phyloP scores from a whole-genome alignment of 2,888 invertebrate genomes.

The Cataglyphis rosenhaueri region DNA sequence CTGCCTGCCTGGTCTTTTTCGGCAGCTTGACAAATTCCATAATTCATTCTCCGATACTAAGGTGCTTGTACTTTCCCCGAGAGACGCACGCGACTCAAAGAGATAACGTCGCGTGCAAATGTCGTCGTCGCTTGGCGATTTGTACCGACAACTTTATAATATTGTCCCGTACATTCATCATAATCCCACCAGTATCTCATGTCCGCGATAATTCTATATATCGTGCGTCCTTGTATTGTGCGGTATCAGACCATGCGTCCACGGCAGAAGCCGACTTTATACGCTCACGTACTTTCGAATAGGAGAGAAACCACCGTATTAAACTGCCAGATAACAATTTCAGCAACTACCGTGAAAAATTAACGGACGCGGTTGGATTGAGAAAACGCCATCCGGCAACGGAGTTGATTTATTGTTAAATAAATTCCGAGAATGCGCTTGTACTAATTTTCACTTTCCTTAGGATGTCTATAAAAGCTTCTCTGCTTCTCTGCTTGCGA shows the following conservation, averaged over 20 bases:
- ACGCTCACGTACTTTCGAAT: constrained; percentile 58
- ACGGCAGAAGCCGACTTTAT: constrained; percentile 72
- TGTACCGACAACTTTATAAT: constrained; percentile 76
- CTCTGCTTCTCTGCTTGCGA: not conserved
- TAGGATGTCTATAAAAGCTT: not conserved
- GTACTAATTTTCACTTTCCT: not conserved
- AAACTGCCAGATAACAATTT: constrained; percentile 65
- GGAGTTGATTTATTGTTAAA: constrained; percentile 4
- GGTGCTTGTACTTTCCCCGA: not conserved
- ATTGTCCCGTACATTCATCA: constrained; percentile 49
- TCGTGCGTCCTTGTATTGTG: constrained; percentile 43
- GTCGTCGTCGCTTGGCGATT: constrained; percentile 77
- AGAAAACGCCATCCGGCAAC: not conserved
- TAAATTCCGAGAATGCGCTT: not conserved
- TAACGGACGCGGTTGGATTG: not conserved
- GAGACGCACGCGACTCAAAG: constrained; percentile 53
- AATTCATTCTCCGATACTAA: constrained; percentile 56
- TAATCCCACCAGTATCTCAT: constrained; percentile 19
- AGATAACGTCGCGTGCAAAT: constrained; percentile 83
- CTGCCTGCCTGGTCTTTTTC: constrained; percentile 25
- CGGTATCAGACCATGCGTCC: constrained; percentile 75
- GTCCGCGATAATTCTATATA: not conserved
- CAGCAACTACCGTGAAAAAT: constrained; percentile 30
- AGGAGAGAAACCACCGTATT: constrained; percentile 53
- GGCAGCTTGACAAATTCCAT: constrained; percentile 68